Evolutionary conservation across 2,888 invertebrate species (phyloP).

Genomic region (Rugalucina vietnamica): DNA sequence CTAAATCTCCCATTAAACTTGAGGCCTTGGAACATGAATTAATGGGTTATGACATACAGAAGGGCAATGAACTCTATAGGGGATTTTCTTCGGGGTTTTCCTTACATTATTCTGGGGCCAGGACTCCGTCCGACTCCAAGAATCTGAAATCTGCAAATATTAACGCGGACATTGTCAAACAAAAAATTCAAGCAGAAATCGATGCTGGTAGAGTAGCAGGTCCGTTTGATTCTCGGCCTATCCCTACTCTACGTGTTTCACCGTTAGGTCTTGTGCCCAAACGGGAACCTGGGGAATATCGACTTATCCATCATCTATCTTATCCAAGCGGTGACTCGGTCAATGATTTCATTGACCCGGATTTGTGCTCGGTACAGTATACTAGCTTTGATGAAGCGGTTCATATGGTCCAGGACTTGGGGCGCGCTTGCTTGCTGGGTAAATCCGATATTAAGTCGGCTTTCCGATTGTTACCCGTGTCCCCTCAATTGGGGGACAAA

Average conservation of each 20-base stretch:
- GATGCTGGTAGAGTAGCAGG: constrained; percentile 41
- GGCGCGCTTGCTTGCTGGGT: constrained; percentile 6
- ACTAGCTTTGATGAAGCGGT: too few species aligned
- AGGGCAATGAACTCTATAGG: neutral
- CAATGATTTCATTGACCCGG: constrained; percentile 38
- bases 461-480: constrained; percentile 29
- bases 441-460: constrained; percentile 28
- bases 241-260: constrained; percentile 22
- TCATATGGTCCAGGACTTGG: constrained; percentile 30
- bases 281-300: constrained; percentile 18
- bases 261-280: constrained; percentile 35
- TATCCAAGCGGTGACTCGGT: constrained; percentile 25
- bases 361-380: constrained; percentile 37
- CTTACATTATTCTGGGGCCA: constrained; percentile 35
- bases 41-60: neutral
- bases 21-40: neutral
- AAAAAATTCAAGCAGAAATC: constrained; percentile 44
- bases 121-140: constrained; percentile 14
- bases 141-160: constrained; percentile 36
- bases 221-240: constrained; percentile 28
- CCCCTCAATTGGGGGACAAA: too few species aligned
- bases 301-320: constrained; percentile 39
- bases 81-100: constrained; percentile 45
- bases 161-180: neutral
- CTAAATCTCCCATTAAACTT: neutral